phyloP scores from a whole-genome alignment of 2,113 vertebrate genomes.

The Physeter macrocephalus region DNA sequence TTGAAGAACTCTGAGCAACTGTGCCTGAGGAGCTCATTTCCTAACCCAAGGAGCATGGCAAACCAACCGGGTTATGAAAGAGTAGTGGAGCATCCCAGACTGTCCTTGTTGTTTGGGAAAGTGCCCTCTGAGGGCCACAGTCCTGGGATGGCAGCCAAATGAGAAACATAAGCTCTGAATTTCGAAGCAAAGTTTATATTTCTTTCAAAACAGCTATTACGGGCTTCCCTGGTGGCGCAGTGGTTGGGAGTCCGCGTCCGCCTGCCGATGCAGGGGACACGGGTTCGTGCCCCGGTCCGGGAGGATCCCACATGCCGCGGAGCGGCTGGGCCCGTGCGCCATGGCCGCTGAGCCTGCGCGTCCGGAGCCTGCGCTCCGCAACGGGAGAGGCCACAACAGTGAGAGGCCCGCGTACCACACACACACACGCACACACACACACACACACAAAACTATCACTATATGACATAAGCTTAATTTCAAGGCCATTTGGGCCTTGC shows the following conservation, averaged over 20 bases:
- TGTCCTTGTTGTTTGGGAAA: background rate
- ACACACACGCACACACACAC: no score
- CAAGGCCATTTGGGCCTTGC: background rate
- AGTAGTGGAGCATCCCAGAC: background rate
- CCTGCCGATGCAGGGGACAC: no score
- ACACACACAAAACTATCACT: no score
- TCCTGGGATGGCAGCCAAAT: background rate
- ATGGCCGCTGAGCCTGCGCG: no score
- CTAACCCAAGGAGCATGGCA: background rate
- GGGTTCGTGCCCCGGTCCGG: no score
- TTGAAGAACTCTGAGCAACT: background rate
- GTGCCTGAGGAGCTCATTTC: background rate
- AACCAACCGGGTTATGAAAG: background rate
- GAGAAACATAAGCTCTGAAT: background rate
- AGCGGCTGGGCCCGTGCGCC: no score
- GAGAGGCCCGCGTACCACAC: no score
- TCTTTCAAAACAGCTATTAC: constrained; percentile 7
- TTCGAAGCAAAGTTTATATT: background rate
- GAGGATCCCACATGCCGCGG: no score
- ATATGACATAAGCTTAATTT: background rate
- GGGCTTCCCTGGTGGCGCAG: no score
- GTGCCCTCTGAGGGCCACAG: background rate
- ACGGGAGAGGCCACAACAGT: no score
- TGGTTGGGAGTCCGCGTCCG: no score
- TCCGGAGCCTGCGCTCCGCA: no score